Evolutionary conservation across 2,113 vertebrate species (phyloP), one percentile per base, ranked within the genome.

Genomic region (Lipophrys pholis): DNA sequence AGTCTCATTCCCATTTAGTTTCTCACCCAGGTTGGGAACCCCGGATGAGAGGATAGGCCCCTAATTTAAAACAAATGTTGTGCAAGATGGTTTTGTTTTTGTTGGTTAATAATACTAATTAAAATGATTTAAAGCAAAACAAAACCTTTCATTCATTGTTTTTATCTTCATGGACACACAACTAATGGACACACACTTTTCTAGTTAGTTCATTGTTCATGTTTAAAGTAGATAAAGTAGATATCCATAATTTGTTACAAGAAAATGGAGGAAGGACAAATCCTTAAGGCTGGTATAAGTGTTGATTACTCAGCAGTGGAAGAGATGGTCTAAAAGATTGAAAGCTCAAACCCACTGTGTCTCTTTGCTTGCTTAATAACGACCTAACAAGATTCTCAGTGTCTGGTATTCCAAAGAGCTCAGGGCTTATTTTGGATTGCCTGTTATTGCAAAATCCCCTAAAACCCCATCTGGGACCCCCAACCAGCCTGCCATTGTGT

Each of bases 311-410:
- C 39, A 65, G 61, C 42, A 51, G 41, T 12, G 10, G 43, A 48
- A 45, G 52, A 49, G 45, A 62, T 68, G 39, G 45, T 54, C 54
- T 50, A 15, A 48, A 57, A 64, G 55, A 76, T 53, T 36, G 62
- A 56, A 57, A 73, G 64, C 63, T 74, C 66, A 77, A 67, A 75
- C 40, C 40, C 11, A 59, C 1, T 0, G 65, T 68, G 61, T 82
- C 48, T 73, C 53, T 70, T 63, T 30, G 36, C 52, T 80, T 42
- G 58, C 58, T 54, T 83, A 78, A 82, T 67, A 78, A 73, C 40
- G 64, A 63, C 78, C 72, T 81, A 88, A 89, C 74, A 54, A 76
- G 83, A 90, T 89, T 90, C 81, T 30, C 66, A 54, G 64, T 68
- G 43, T 58, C 61, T 40, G 49, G 14, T 75, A 70, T 76, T 76